phyloP scores from a whole-genome alignment of 2,888 invertebrate species.

The Ectobius pallidus region DNA sequence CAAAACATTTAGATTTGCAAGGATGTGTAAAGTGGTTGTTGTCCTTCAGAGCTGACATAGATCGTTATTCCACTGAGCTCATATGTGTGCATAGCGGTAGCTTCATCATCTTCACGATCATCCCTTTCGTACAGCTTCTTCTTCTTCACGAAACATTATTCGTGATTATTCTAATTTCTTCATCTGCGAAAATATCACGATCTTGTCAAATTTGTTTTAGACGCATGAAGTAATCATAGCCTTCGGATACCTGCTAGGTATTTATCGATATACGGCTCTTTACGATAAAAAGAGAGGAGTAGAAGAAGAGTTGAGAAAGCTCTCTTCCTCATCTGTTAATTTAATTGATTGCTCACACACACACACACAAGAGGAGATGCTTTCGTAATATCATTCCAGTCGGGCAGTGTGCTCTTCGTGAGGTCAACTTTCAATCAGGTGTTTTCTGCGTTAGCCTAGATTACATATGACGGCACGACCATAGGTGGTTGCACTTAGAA shows the following conservation, averaged over 20 bases:
- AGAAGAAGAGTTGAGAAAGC: too few relatives aligned
- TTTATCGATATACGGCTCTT: slow-evolving; percentile 19
- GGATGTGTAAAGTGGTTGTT: too few relatives aligned
- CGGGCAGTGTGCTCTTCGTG: background rate
- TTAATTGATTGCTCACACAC: slow-evolving; percentile 11
- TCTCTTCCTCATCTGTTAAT: background rate
- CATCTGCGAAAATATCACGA: slow-evolving; percentile 32
- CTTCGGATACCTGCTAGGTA: background rate
- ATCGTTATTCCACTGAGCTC: too few relatives aligned
- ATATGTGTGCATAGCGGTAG: background rate
- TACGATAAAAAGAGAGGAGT: background rate
- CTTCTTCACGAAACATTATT: slow-evolving; percentile 15
- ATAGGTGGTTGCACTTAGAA: too few relatives aligned
- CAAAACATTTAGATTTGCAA: too few relatives aligned
- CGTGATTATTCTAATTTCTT: slow-evolving; percentile 37
- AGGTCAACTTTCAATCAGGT: slow-evolving; percentile 11
- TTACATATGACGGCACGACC: background rate
- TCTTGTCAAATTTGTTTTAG: slow-evolving; percentile 20
- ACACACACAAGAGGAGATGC: too few relatives aligned
- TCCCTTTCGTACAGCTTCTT: background rate
- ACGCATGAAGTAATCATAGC: slow-evolving; percentile 23
- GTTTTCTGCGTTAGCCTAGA: background rate
- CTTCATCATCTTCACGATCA: slow-evolving; percentile 15
- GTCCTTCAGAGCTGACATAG: too few relatives aligned
- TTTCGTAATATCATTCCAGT: background rate